phyloP scores from a whole-genome alignment of 1,140 invertebrate genomes.

The Aphis gossypii region DNA sequence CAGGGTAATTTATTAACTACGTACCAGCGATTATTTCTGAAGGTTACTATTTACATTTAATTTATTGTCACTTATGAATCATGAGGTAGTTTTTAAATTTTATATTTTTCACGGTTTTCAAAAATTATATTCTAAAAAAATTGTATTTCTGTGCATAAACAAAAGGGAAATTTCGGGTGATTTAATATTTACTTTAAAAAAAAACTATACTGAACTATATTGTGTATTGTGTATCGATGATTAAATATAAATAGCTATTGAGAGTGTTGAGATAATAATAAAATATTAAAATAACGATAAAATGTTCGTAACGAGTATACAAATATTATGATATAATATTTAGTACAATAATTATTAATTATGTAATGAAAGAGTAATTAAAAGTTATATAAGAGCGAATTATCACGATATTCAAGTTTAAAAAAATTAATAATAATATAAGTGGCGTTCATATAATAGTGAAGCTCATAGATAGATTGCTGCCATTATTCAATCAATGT shows the following conservation, averaged over 20 bases:
- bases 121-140: background rate
- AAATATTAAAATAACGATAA: background rate
- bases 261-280: background rate
- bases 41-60: slow-evolving; percentile 22
- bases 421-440: slow-evolving; percentile 14
- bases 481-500: background rate
- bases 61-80: slow-evolving; percentile 1
- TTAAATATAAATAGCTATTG: background rate
- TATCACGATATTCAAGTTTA: background rate
- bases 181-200: background rate
- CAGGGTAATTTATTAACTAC: slow-evolving; percentile 26
- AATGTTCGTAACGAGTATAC: background rate
- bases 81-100: background rate
- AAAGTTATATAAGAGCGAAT: background rate
- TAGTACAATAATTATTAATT: slow-evolving; percentile 20
- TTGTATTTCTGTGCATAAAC: background rate
- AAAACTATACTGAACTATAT: background rate
- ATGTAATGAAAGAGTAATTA: slow-evolving; percentile 4
- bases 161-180: background rate
- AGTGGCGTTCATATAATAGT: background rate
- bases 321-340: background rate
- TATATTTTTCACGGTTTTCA: background rate
- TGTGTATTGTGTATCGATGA: background rate
- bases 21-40: background rate
- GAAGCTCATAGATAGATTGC: background rate